Percentiles rank a stretch among this genome's conserved stretches.
Evolutionary conservation across 2,113 vertebrate species (phyloP).

Genomic region (Actenoides lindsayi): DNA sequence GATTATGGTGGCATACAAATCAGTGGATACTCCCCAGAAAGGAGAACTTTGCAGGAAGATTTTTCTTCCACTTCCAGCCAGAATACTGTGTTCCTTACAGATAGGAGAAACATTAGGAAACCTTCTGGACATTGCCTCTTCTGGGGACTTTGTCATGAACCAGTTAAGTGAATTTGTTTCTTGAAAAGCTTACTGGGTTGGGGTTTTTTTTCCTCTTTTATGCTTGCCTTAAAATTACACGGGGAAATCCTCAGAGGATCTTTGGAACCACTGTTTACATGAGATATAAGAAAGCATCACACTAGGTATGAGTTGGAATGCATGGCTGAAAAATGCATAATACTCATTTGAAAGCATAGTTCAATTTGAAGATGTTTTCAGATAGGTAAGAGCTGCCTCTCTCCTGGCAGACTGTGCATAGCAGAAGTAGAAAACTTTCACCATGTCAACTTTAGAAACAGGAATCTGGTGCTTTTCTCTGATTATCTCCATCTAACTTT

Average conservation of each 20-base stretch:
- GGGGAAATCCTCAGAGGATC: neutral
- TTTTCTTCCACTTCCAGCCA: neutral
- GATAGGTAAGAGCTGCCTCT: neutral
- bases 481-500: neutral
- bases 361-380: neutral
- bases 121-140: neutral
- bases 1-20: neutral
- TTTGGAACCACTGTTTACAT: neutral
- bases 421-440: neutral
- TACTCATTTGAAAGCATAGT: neutral
- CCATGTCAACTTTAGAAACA: neutral
- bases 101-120: neutral
- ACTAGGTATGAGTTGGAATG: neutral
- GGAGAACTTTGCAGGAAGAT: neutral
- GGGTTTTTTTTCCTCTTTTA: neutral
- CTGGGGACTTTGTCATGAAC: neutral
- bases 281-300: neutral
- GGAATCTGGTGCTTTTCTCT: neutral
- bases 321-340: neutral
- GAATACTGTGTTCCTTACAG: neutral
- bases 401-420: neutral
- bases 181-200: neutral
- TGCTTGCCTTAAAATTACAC: neutral
- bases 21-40: neutral
- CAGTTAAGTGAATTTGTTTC: slow-evolving; percentile 1